Conservation (phyloP, 2,797 vertebrate genomes). For the Protonibea diacanthus region DNA sequence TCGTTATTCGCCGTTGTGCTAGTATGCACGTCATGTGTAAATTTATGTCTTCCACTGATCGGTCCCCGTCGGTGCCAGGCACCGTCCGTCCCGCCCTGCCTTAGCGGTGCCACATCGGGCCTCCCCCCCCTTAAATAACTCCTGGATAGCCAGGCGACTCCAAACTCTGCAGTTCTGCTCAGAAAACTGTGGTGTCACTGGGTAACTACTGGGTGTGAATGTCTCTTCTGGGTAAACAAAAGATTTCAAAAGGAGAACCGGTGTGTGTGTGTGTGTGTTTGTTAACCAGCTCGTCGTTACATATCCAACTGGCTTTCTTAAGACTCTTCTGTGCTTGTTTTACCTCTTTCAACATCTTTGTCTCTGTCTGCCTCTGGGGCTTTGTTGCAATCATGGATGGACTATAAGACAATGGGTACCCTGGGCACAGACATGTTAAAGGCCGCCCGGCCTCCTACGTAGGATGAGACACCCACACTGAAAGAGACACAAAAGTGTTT, state of each 20-base stretch:
- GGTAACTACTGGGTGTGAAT: not conserved
- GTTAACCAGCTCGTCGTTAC: not conserved
- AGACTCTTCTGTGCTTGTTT: not conserved
- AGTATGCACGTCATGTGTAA: conserved; percentile 32
- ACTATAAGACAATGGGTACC: not conserved
- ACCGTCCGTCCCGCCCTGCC: conserved; percentile 18
- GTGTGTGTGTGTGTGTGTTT: not conserved
- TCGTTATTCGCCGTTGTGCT: not conserved
- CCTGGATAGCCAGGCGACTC: conserved; percentile 20
- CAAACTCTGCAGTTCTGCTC: not conserved
- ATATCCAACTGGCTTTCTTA: not conserved
- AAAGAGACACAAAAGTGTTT: not conserved
- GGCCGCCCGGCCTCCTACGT: not conserved
- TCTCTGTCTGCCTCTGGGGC: conserved; percentile 5
- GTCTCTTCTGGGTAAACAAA: conserved; percentile 8
- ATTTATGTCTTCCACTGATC: conserved; percentile 39
- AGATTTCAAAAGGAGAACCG: not conserved
- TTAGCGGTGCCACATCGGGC: not conserved
- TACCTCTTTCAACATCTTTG: not conserved
- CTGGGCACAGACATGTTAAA: not conserved
- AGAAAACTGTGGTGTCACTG: not conserved
- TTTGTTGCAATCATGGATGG: conserved; percentile 11
- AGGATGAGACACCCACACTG: not conserved
- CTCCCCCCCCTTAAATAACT: not conserved
- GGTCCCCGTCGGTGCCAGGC: conserved; percentile 44